A percentile compares a stretch with the other conserved stretches of the same genome.
Evolutionary conservation across 2,113 vertebrate genomes (phyloP).

Genomic region (Clinocottus analis): DNA sequence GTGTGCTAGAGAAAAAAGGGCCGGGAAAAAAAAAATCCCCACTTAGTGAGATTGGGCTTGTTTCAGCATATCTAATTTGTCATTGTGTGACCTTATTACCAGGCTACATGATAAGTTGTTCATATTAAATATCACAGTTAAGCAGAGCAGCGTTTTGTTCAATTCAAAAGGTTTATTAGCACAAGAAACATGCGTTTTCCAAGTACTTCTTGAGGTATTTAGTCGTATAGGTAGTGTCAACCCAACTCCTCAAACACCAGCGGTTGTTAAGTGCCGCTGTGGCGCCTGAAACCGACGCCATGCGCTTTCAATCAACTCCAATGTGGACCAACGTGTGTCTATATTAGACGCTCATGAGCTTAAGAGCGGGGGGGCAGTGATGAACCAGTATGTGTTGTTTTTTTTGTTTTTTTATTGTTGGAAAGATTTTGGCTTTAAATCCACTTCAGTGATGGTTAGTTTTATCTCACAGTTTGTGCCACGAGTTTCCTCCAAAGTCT

Average conservation of each 20-base stretch:
- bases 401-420: neutral
- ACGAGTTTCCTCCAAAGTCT: conserved; percentile 41
- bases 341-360: too few species aligned
- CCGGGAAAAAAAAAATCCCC: too few species aligned
- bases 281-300: too few species aligned
- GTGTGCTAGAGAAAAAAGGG: too few species aligned
- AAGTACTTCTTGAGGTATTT: neutral
- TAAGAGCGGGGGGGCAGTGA: neutral
- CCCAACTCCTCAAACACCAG: too few species aligned
- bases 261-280: too few species aligned
- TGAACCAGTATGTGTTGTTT: neutral
- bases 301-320: too few species aligned
- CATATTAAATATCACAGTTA: too few species aligned
- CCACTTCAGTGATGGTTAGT: neutral
- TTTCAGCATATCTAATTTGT: neutral
- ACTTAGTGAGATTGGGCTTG: too few species aligned
- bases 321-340: too few species aligned
- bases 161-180: neutral
- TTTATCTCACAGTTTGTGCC: conserved; percentile 29
- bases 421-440: neutral
- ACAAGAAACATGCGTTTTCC: neutral
- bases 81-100: neutral
- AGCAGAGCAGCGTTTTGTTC: neutral
- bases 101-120: neutral
- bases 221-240: neutral